Base-by-base conservation (phyloP, 2,888 invertebrate genomes). In the Drosophila limbata region DNA sequence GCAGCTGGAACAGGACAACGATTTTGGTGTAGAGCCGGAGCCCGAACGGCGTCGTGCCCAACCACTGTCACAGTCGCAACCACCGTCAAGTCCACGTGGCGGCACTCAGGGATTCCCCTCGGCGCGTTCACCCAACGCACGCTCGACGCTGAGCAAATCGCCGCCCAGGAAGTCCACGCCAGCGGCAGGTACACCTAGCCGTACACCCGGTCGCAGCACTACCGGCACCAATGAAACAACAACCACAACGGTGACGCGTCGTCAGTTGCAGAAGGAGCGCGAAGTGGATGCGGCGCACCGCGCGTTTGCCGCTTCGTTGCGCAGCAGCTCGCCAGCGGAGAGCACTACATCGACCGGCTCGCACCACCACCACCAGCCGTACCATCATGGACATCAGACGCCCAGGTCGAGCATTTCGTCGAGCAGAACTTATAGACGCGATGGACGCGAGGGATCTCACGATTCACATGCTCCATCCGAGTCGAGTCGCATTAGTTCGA, bases 271-370 rank as follows among this genome's bases (percentile, higher is more conserved):
- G 11, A 90, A 91, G 73, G 92, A 92, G 53, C 91, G 91, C 31
- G 90, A 90, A 57, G 90, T 89, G 33, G 96, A 96, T 88, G 95
- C 96, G 0, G 94, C 95, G 1, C 96, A 96, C 87, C 95, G 96
- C 77, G 96, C 96, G 0, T 96, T 96, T 93, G 96, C 95, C 0
- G 94, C 95, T 64, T 95, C 96, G 5, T 92, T 96, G 50, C 94
- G 96, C 33, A 94, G 95, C 68, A 94, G 95, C 39, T 95, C 95
- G 8, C 94, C 94, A 71, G 94, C 94, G n/a, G 94, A 94, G 0
- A 94, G 94, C 44, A 69, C 72, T 40, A 67, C 67, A 13, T 88
- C 89, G 17, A 71, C 59, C 4, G 84, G 88, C 0, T 79, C 88
- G 11, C 81, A 57, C 9, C 59, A 48, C 2, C 59, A 25, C 2